Evolutionary conservation across 92 coral and sea anemone genomes (phyloP), one percentile per base, ranked within the genome.

Genomic region (Heteractis magnifica): DNA sequence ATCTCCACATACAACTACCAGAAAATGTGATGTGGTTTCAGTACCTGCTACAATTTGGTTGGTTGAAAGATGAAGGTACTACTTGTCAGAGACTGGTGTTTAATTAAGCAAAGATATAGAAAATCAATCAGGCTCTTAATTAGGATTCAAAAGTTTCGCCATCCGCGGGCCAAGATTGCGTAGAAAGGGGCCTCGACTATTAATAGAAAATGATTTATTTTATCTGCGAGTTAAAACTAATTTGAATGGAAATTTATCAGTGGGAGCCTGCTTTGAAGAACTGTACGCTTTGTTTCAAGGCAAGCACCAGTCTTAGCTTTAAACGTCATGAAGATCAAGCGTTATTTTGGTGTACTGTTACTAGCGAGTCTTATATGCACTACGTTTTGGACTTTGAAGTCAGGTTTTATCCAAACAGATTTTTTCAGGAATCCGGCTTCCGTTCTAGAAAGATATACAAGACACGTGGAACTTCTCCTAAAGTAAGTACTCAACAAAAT

Each of bases 301-400:
- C 10, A 53, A 0, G 9, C 13, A 12, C 13, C 58, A n/a, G 34
- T n/a, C 10, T 20, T 65, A n/a, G 1, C 72, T 7, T 68, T 23
- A 68, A 26, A n/a, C 65, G 79, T 21, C 60, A 76, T 76, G 79
- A 76, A n/a, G 19, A 52, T 76, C 26, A 19, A 76, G 15, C 49
- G 41, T 11, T 76, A 52, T 51, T 76, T 76, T 76, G 79, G 79
- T 5, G 6, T 52, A 18, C 79, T 76, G 4, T 10, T 76, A 6
- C 41, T 76, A 14, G 58, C 60, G 16, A 76, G 79, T 20, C 41
- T 76, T 4, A 19, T 76, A 13, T 76, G 79, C 41, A 50, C 48
- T 41, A 64, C 50, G 18, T 76, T 76, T 52, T 52, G 56, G 58
- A 11, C 58, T 76, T n/a, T 76, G 4, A 50, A 76, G 18, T 52